Conservation (phyloP, 2,113 vertebrate genomes). For the Mustela nigripes region DNA sequence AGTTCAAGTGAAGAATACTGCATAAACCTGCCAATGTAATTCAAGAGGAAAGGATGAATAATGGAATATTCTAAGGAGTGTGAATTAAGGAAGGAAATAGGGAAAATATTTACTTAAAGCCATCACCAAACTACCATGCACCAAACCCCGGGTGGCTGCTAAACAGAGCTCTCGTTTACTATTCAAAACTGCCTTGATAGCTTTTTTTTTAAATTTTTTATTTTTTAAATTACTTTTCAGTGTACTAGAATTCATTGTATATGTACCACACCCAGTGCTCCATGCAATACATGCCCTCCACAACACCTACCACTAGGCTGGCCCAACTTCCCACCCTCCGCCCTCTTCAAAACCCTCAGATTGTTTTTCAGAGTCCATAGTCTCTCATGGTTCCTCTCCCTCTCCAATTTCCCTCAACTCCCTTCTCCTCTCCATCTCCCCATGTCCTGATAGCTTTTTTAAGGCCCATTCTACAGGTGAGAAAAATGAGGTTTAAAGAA, state of each 20-base stretch:
- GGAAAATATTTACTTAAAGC: constrained; percentile 16
- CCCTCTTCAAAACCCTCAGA: no score
- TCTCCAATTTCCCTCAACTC: no score
- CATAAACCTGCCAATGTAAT: neutral
- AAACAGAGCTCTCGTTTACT: neutral
- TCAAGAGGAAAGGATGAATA: neutral
- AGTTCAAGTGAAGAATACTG: neutral
- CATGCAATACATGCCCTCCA: no score
- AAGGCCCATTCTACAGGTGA: neutral
- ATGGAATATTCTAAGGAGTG: neutral
- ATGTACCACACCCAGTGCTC: no score
- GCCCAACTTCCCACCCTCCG: no score
- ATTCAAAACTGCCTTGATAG: neutral
- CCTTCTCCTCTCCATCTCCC: no score
- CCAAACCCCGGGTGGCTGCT: neutral
- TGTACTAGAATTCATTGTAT: no score
- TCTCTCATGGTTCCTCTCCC: no score
- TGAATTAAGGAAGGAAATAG: neutral
- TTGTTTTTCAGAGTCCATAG: no score
- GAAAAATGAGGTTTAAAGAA: neutral
- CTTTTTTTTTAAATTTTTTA: no score
- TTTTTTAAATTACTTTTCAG: no score
- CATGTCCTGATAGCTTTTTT: neutral
- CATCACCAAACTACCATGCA: neutral
- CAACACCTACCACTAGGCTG: no score